These are phyloP conservation scores for Hypocryptadius cinnamomeus DNA, from an alignment of 2,113 vertebrate genomes.

Conservation along the genomic window DNA sequence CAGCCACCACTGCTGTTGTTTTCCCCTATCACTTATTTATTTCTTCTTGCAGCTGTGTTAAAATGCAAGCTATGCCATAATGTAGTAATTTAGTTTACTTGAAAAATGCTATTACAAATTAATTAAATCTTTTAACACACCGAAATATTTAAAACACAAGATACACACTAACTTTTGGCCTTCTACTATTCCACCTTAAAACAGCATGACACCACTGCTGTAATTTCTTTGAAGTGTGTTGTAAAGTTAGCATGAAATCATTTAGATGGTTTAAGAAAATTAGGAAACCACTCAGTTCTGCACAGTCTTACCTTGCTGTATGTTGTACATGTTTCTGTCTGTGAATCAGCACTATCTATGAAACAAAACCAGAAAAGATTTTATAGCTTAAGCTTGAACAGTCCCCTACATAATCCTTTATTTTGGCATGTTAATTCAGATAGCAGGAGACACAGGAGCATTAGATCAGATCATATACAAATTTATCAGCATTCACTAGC, in stretches of 20 bases:
- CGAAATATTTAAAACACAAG: background rate
- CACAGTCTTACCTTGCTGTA: constrained; percentile 87
- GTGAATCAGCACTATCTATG: constrained; percentile 80
- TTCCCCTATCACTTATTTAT: background rate
- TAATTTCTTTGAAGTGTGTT: background rate
- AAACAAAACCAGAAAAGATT: background rate
- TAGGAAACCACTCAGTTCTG: background rate
- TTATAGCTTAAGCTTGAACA: background rate
- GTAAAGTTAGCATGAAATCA: background rate
- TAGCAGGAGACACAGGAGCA: background rate
- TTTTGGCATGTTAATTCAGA: background rate
- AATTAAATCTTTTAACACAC: background rate
- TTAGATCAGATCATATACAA: too few relatives aligned
- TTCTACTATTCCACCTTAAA: background rate
- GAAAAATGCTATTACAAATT: background rate
- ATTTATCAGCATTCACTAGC: background rate
- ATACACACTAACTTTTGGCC: background rate
- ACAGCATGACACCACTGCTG: background rate
- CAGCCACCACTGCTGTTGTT: background rate
- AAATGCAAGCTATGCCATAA: background rate
- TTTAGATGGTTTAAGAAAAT: background rate
- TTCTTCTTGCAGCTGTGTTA: background rate
- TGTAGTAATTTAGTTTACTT: background rate
- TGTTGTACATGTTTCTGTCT: constrained; percentile 86
- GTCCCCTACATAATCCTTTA: background rate